Evolutionary conservation across 2,888 invertebrate genomes (phyloP).

Genomic region (Apotomis betuletana): DNA sequence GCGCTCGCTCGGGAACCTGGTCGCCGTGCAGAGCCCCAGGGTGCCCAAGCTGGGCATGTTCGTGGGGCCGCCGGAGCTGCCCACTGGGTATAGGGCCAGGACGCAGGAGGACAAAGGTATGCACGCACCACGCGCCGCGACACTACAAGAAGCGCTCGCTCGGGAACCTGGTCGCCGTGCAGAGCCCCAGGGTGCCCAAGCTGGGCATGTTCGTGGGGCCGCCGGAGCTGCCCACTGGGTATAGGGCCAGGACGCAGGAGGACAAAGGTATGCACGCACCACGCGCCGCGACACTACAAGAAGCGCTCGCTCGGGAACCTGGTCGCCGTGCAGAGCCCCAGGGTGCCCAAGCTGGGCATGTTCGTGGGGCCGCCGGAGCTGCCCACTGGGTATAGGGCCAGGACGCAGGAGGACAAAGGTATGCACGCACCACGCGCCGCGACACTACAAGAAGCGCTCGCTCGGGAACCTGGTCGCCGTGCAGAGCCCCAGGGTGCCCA

Average conservation of each 20-base stretch:
- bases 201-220: constrained; percentile 87
- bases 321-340: constrained; percentile 92
- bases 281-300: constrained; percentile 75
- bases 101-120: constrained; percentile 81
- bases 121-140: constrained; percentile 67
- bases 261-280: constrained; percentile 73
- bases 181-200: constrained; percentile 91
- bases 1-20: constrained; percentile 76
- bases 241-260: constrained; percentile 77
- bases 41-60: constrained; percentile 89
- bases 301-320: constrained; percentile 77
- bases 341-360: constrained; percentile 89
- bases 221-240: constrained; percentile 85
- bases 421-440: constrained; percentile 64
- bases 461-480: constrained; percentile 87
- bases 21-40: constrained; percentile 93
- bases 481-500: constrained; percentile 92
- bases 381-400: constrained; percentile 79
- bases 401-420: constrained; percentile 82
- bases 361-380: constrained; percentile 87
- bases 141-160: constrained; percentile 79
- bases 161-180: constrained; percentile 87
- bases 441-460: constrained; percentile 79
- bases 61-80: constrained; percentile 86
- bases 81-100: constrained; percentile 77